Evolutionary conservation across 1,140 invertebrate genomes (phyloP), one percentile per base, ranked within the genome.

Genomic region (Hermetia illucens): DNA sequence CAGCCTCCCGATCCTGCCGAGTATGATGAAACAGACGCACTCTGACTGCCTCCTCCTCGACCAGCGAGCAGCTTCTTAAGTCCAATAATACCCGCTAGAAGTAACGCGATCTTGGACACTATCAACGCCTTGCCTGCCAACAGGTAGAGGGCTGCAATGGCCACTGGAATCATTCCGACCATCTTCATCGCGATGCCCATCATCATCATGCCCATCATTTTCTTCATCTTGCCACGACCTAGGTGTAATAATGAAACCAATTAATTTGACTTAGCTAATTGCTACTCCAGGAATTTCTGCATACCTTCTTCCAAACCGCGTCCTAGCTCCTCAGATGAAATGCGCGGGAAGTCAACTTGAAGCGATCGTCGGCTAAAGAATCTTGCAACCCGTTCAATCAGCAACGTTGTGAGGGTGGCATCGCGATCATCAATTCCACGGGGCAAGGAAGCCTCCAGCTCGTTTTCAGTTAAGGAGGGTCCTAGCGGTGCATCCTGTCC

Each of bases 181-280:
- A 80, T 72, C 55, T 82, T 83, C 65, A 78, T 78, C 0, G 72
- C 75, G 39, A 79, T 69, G 0, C 77, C 79, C 75, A 80, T 81
- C 71, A 79, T 77, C 74, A 83, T 81, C 68, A 79, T 80, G 16
- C 75, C 71, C 74, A 82, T 81, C 78, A 82, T 83, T 43, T 81
- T 79, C 69, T 81, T 82, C 76, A 79, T 78, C 50, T 80, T 81
- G 2, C 77, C 75, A 41, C 75, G 70, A 46, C 77, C 75, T 76
- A 58, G 34, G 63, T 61, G 20, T 13, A 21, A 32, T 38, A 37
- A 34, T 40, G 42, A 34, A 34, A 21, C 19, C 31, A 12, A 15
- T 33, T 33, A 33, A 17, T 33, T 33, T 33, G 16, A 10, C 10
- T 34, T 34, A 12, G 18, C 17, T 34, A 19, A 6, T 34, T 34